Percentiles rank a stretch among this genome's conserved stretches.
Evolutionary conservation across 2,113 vertebrate species (phyloP).

Genomic region (Prietella phreatophila): DNA sequence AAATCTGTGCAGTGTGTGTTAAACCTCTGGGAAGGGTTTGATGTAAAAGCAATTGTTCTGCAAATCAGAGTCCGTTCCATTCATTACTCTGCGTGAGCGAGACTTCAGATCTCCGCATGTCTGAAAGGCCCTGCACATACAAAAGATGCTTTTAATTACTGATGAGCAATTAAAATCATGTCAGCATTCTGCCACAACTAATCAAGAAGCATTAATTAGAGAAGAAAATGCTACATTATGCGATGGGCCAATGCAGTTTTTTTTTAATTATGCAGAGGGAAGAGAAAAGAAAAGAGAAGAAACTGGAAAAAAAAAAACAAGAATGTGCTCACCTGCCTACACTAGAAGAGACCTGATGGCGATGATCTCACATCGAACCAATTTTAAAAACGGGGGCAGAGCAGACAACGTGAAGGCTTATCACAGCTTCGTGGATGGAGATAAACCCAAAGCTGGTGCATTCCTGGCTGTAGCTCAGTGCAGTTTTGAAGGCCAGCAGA

Average conservation of each 20-base stretch:
- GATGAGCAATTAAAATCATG: slow-evolving; percentile 46
- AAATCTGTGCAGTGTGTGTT: not conserved
- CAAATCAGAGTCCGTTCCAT: slow-evolving; percentile 14
- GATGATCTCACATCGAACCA: not conserved
- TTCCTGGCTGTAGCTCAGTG: not conserved
- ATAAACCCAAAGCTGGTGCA: not conserved
- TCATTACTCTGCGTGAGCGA: slow-evolving; percentile 22
- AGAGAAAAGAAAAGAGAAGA: not conserved
- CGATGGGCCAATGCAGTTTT: not conserved
- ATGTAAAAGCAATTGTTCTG: slow-evolving; percentile 32
- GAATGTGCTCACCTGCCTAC: not conserved
- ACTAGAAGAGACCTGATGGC: not conserved
- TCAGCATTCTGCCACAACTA: slow-evolving; percentile 44
- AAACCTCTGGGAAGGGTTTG: slow-evolving; percentile 1
- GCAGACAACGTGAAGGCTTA: not conserved
- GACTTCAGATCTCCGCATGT: slow-evolving; percentile 35
- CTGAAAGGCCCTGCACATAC: slow-evolving; percentile 18
- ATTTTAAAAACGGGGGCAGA: too few relatives aligned
- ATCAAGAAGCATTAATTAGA: slow-evolving; percentile 49
- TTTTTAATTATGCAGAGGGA: not conserved
- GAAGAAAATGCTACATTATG: slow-evolving; percentile 11
- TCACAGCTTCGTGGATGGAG: not conserved
- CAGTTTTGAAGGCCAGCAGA: not conserved
- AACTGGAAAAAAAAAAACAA: too few relatives aligned
- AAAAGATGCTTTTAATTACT: slow-evolving; percentile 40